Evolutionary conservation across 2,888 invertebrate species (phyloP), one percentile per base, ranked within the genome.

Genomic region (Caradrina kadenii): DNA sequence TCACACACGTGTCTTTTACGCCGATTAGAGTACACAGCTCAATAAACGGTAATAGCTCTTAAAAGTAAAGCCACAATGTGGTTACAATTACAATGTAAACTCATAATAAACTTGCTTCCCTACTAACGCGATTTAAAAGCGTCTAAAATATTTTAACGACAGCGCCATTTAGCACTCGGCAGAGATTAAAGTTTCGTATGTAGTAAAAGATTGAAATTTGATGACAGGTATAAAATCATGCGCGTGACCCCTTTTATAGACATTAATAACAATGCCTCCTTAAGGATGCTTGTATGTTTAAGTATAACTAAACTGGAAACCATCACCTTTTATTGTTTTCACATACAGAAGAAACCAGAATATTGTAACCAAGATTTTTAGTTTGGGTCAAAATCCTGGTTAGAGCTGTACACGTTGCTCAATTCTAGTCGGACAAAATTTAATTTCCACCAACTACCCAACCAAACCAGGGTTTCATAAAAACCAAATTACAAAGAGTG

Each of bases 71-170:
- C 11, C 35, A 77, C 79, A 79, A 21, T 69, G 75, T 79, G 52
- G 69, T 69, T 65, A 77, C 79, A 79, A 54, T 69, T 63, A 77
- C 79, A 79, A 52, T 63, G 76, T 79, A 49, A 50, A 21, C 17
- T 19, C 60, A 69, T 75, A 77, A 74, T 79, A 73, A 79, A 76
- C 63, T 61, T 22, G 42, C n/a, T 54, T 21, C 62, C 50, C 54
- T 45, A 63, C 53, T 50, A 13, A 35, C 35, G 54, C 49, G 53
- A 64, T 69, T 79, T 77, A 53, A 74, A 69, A 79, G 75, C 69
- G 69, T 64, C 52, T 77, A 65, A 77, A 79, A 74, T 79, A 69
- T 63, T 73, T 79, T 82, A 73, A 79, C 68, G 80, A 59, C 31
- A 11, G 26, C 45, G 21, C 55, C 73, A 64, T 82, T 62, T 70